These are phyloP conservation scores for Pantelozetes paolii DNA, from an alignment of 2,888 invertebrate species.

Conservation along the genomic window DNA sequence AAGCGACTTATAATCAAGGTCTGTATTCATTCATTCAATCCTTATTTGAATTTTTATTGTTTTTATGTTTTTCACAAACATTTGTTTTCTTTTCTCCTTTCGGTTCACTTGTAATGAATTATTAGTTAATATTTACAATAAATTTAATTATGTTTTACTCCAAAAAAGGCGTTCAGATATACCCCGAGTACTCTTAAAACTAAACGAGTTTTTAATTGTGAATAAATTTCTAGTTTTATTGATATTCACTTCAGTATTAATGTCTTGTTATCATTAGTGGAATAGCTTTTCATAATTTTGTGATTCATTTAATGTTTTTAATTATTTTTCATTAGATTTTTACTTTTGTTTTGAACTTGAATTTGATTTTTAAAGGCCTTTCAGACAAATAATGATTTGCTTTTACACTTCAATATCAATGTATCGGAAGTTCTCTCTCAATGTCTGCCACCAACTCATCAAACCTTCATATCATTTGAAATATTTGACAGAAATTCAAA, in stretches of 20 bases:
- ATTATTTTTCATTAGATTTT: not conserved
- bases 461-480: not conserved
- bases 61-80: constrained; percentile 2
- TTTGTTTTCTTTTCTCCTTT: not conserved
- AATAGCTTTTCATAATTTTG: not conserved
- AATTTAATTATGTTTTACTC: too few species aligned
- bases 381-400: not conserved
- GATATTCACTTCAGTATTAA: not conserved
- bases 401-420: not conserved
- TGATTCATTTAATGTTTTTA: not conserved
- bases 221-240: not conserved
- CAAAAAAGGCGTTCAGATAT: constrained; percentile 9
- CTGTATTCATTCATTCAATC: constrained; percentile 40
- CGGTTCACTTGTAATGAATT: not conserved
- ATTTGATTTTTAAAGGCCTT: not conserved
- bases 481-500: not conserved
- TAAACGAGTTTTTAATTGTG: not conserved
- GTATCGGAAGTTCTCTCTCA: constrained; percentile 5
- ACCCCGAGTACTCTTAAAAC: not conserved
- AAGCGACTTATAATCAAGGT: constrained; percentile 71
- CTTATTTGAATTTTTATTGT: constrained; percentile 14
- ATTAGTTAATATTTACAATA: not conserved
- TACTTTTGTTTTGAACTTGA: not conserved
- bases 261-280: not conserved
- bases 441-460: constrained; percentile 20